Percentiles rank a stretch among this genome's conserved stretches.
These are phyloP conservation scores for Enoplosus armatus DNA, from an alignment of 2,797 vertebrate genomes.

Conservation along the genomic window DNA sequence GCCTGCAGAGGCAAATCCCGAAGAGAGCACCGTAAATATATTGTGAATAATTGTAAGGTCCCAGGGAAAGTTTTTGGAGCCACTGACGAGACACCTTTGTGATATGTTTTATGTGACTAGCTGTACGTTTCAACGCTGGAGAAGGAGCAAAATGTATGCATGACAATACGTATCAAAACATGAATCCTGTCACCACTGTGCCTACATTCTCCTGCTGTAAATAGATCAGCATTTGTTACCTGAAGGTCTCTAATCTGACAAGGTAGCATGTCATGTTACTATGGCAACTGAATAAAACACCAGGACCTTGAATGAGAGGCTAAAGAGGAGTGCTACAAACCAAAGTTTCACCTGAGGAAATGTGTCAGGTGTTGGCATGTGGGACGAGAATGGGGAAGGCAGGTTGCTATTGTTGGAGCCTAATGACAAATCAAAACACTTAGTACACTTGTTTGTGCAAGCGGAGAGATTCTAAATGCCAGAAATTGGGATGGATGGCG, in stretches of 20 bases:
- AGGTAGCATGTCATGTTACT: constrained; percentile 62
- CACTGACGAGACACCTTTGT: neutral
- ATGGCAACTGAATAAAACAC: constrained; percentile 68
- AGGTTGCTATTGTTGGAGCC: constrained; percentile 36
- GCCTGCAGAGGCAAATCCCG: neutral
- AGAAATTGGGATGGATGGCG: constrained; percentile 68
- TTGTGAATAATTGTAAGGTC: neutral
- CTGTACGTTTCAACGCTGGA: neutral
- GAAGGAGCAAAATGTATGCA: neutral
- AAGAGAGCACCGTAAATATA: neutral
- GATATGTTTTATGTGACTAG: neutral
- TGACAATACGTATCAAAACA: neutral
- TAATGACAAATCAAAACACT: constrained; percentile 63
- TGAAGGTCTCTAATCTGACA: constrained; percentile 56
- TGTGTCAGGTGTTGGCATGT: constrained; percentile 22
- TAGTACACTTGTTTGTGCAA: constrained; percentile 48
- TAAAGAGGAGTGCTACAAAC: neutral
- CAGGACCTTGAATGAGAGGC: neutral
- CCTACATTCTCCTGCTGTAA: constrained; percentile 45
- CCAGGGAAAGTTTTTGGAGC: neutral
- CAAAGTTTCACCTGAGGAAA: constrained; percentile 33
- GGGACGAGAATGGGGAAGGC: neutral
- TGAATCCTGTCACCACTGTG: constrained; percentile 3
- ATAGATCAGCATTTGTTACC: constrained; percentile 68
- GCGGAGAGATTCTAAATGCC: constrained; percentile 44